Conservation (phyloP, 2,888 invertebrate genomes). For the Acleris sparsana region DNA sequence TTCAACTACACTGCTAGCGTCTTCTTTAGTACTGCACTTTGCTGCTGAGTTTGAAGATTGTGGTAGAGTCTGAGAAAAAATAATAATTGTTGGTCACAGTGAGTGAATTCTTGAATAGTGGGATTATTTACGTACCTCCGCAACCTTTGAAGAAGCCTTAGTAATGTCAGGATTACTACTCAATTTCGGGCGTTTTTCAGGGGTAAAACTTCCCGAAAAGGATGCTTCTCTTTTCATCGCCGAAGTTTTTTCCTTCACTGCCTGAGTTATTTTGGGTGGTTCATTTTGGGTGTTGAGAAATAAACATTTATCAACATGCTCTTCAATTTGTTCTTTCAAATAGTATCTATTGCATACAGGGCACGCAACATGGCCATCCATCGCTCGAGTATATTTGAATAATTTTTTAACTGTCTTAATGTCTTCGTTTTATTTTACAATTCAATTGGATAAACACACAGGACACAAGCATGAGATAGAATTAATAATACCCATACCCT, state of each 20-base stretch:
- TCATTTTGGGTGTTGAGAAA: constrained; percentile 80
- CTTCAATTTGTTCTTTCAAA: constrained; percentile 79
- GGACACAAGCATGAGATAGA: too few relatives aligned
- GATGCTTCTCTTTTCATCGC: constrained; percentile 55
- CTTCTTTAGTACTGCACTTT: neutral
- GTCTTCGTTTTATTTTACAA: too few relatives aligned
- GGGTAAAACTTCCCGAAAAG: constrained; percentile 46
- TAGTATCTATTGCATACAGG: constrained; percentile 86
- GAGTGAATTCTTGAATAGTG: too few relatives aligned
- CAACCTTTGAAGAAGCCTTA: constrained; percentile 23
- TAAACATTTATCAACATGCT: constrained; percentile 88
- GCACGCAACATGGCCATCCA: constrained; percentile 65
- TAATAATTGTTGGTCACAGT: neutral
- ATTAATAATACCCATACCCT: too few relatives aligned
- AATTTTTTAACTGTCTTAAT: too few relatives aligned
- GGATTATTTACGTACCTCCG: constrained; percentile 36
- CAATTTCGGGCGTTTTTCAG: constrained; percentile 60
- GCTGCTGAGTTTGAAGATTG: constrained; percentile 10
- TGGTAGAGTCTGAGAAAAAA: constrained; percentile 4
- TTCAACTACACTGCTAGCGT: constrained; percentile 15
- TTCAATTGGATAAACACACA: too few relatives aligned
- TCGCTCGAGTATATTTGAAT: neutral
- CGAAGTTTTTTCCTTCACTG: constrained; percentile 49
- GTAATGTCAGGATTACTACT: constrained; percentile 39
- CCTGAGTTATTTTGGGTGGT: constrained; percentile 40